Conservation (phyloP, 2,113 vertebrate species). For the Nestor notabilis region DNA sequence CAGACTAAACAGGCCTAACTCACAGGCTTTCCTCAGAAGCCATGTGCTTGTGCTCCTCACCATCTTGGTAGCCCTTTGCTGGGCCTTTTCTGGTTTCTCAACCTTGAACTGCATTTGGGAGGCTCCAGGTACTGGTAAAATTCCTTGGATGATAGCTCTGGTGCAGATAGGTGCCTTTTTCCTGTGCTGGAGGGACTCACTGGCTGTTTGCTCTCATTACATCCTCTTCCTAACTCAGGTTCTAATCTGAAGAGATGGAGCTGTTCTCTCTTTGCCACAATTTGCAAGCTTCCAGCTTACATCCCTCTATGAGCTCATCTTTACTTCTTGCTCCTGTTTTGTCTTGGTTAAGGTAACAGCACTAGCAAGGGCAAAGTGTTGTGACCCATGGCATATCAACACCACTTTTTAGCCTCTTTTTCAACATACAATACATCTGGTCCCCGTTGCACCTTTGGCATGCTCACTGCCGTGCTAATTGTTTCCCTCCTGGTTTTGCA, state of each 20-base stretch:
- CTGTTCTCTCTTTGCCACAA: not conserved
- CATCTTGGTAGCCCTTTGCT: rapidly evolving
- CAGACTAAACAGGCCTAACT: not conserved
- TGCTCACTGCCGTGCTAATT: not conserved
- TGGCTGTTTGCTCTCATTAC: not conserved
- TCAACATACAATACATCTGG: not conserved
- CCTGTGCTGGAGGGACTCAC: not conserved
- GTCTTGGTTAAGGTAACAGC: not conserved
- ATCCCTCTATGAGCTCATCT: not conserved
- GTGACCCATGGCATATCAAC: not conserved
- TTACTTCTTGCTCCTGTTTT: not conserved
- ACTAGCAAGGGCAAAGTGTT: not conserved
- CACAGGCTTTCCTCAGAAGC: not conserved
- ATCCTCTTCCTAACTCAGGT: not conserved
- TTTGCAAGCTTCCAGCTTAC: not conserved
- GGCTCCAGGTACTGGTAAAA: not conserved
- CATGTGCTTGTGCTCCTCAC: not conserved
- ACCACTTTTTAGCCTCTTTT: not conserved
- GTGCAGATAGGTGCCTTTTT: not conserved
- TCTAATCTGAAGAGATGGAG: not conserved
- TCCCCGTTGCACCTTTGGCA: rapidly evolving
- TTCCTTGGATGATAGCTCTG: not conserved
- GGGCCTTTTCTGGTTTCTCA: not conserved
- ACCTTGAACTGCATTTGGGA: not conserved
- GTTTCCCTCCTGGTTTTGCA: not conserved